Evolutionary conservation across 2,888 invertebrate genomes (phyloP).

Genomic region (Cephonodes hylas): DNA sequence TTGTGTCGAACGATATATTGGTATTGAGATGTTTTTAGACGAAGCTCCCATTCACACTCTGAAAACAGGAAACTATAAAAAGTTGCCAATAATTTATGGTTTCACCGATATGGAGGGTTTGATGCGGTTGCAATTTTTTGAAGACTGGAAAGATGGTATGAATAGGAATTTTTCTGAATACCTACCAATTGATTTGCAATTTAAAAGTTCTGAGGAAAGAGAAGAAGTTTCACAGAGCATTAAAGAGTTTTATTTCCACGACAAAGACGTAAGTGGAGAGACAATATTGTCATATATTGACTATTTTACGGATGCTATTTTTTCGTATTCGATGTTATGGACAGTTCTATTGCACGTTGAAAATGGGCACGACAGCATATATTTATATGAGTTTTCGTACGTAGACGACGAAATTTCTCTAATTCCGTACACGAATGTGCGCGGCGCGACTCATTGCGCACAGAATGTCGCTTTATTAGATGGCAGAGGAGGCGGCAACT

Average conservation of each 20-base stretch:
- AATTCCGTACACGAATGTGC: slow-evolving; percentile 31
- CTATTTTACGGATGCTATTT: slow-evolving; percentile 50
- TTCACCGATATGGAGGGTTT: slow-evolving; percentile 48
- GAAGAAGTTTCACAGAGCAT: slow-evolving; percentile 23
- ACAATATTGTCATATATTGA: slow-evolving; percentile 23
- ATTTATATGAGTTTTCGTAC: slow-evolving; percentile 46
- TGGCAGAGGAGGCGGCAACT: not conserved
- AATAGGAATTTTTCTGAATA: slow-evolving; percentile 38
- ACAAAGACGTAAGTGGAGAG: slow-evolving; percentile 18
- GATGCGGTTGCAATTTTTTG: slow-evolving; percentile 25
- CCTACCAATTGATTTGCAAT: slow-evolving; percentile 34
- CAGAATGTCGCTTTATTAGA: slow-evolving; percentile 28
- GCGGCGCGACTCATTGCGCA: slow-evolving; percentile 38
- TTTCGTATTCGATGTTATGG: slow-evolving; percentile 29
- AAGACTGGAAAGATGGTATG: slow-evolving; percentile 33
- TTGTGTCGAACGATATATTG: slow-evolving; percentile 27
- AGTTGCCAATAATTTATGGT: slow-evolving; percentile 48
- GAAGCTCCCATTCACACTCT: slow-evolving; percentile 45
- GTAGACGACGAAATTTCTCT: slow-evolving; percentile 27
- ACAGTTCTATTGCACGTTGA: slow-evolving; percentile 26
- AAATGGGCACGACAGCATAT: slow-evolving; percentile 38
- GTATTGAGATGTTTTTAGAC: slow-evolving; percentile 38
- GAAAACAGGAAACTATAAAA: slow-evolving; percentile 39
- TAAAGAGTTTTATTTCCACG: slow-evolving; percentile 39
- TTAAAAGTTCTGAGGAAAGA: slow-evolving; percentile 22